phyloP scores from a whole-genome alignment of 2,888 invertebrate species.

The Ectemnius cavifrons region DNA sequence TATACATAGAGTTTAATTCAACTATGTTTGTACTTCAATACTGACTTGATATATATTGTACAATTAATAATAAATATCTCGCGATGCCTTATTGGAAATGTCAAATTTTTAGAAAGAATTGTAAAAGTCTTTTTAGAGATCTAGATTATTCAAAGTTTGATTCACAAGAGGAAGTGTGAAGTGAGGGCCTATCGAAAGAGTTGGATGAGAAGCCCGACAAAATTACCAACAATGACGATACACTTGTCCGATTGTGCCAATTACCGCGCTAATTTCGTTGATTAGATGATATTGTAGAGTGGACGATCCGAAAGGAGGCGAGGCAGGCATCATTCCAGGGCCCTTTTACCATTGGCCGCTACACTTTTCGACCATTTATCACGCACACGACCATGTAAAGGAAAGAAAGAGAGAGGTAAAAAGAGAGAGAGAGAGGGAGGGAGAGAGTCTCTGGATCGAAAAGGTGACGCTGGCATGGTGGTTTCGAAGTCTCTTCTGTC shows the following conservation, averaged over 20 bases:
- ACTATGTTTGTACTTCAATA: too few species aligned
- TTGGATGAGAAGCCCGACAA: not conserved
- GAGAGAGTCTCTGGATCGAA: constrained; percentile 38
- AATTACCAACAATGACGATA: constrained; percentile 3
- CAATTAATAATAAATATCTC: too few species aligned
- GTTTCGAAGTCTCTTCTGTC: constrained; percentile 48
- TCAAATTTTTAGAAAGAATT: too few species aligned
- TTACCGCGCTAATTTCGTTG: constrained; percentile 17
- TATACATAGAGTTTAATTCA: too few species aligned
- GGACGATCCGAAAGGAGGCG: not conserved
- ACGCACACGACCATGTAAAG: constrained; percentile 1
- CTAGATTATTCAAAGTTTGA: too few species aligned
- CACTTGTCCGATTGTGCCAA: not conserved
- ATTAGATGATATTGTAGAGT: constrained; percentile 43
- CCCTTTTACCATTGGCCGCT: constrained; percentile 14
- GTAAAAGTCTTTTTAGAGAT: too few species aligned
- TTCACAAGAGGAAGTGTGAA: too few species aligned
- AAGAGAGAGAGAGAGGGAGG: constrained; percentile 10
- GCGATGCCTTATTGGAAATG: too few species aligned
- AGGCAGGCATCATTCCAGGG: not conserved
- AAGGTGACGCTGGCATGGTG: constrained; percentile 42
- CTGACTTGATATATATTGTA: too few species aligned
- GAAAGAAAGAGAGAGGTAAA: not conserved
- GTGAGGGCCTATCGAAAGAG: too few species aligned
- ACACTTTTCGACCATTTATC: constrained; percentile 55